Evolutionary conservation across 2,113 vertebrate genomes (phyloP).

Genomic region (Jacana jacana): DNA sequence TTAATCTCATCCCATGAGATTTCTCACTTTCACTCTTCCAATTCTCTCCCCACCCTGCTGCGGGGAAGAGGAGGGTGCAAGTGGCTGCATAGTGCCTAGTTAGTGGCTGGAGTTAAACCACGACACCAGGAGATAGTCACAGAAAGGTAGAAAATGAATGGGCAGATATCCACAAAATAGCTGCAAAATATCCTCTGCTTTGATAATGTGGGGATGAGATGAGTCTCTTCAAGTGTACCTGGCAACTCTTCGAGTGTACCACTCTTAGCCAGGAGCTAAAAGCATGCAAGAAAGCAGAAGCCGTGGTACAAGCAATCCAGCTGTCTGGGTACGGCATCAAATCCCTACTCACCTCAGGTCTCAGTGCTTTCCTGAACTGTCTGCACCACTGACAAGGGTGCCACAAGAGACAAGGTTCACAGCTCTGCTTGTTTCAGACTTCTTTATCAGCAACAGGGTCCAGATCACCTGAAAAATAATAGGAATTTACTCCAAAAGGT

Average conservation of each 20-base stretch:
- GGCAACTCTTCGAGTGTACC: background rate
- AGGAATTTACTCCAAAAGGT: background rate
- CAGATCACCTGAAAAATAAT: background rate
- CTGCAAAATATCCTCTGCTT: background rate
- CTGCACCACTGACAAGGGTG: background rate
- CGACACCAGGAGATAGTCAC: background rate
- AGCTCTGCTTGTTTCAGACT: background rate
- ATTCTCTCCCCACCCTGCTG: background rate
- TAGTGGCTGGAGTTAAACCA: background rate
- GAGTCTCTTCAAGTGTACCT: background rate
- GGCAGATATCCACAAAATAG: background rate
- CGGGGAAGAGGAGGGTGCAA: background rate
- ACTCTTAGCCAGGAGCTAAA: background rate
- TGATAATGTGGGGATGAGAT: background rate
- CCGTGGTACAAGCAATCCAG: background rate
- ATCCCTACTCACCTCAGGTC: background rate
- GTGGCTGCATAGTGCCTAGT: background rate
- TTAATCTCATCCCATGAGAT: background rate
- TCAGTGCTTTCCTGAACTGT: background rate
- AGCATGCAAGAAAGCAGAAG: background rate
- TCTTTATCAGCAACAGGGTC: background rate
- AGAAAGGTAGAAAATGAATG: background rate
- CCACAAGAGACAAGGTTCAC: background rate
- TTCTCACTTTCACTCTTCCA: background rate
- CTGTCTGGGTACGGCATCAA: background rate